These are phyloP conservation scores for Bradypodion pumilum DNA, from an alignment of 2,797 vertebrate genomes.

Conservation along the genomic window DNA sequence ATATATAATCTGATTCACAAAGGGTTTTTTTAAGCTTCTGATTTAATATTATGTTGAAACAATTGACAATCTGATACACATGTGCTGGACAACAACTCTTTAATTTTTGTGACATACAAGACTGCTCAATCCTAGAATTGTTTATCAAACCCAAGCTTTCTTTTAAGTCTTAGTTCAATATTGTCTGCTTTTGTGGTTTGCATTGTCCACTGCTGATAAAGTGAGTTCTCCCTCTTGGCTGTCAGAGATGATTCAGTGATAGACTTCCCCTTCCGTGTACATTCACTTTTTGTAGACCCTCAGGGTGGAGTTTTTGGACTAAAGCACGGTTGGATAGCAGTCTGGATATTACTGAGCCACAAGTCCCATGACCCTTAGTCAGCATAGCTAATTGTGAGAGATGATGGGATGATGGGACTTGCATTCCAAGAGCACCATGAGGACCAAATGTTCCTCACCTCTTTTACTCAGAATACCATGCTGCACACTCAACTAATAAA, in stretches of 20 bases:
- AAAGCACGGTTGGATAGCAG: not conserved
- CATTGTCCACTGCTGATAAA: not conserved
- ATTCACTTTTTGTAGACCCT: not conserved
- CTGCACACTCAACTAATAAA: not conserved
- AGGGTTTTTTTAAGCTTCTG: too few relatives aligned
- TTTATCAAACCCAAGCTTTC: too few relatives aligned
- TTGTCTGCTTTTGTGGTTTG: not conserved
- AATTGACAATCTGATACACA: too few relatives aligned
- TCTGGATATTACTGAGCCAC: not conserved
- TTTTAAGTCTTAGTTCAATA: not conserved
- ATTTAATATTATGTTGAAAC: too few relatives aligned
- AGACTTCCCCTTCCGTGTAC: not conserved
- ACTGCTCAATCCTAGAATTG: not conserved
- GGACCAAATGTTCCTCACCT: too few relatives aligned
- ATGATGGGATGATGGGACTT: not conserved
- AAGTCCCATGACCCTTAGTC: not conserved
- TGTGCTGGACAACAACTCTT: not conserved
- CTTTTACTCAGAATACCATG: too few relatives aligned
- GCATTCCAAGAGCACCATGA: too few relatives aligned
- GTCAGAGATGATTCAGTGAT: too few relatives aligned
- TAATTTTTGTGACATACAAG: not conserved
- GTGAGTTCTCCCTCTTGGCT: not conserved
- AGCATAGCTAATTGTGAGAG: not conserved
- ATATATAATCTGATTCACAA: too few relatives aligned
- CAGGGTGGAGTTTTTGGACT: not conserved